Base-by-base conservation (phyloP, 2,113 vertebrate species). In the Platysteira castanea region DNA sequence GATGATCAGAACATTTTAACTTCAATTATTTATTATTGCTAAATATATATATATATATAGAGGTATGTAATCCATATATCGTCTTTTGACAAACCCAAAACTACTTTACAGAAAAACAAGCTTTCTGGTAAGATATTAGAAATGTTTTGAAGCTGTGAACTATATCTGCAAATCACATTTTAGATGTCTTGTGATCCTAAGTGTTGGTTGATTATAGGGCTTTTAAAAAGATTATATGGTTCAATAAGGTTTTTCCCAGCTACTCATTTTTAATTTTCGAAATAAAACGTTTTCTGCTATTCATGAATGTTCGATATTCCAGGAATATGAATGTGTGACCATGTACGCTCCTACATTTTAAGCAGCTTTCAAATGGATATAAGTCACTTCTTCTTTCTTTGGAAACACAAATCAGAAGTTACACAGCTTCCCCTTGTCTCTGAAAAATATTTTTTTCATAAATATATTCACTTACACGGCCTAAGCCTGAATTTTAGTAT, bases 401-500 rank as follows among this genome's bases (percentile, higher is more conserved):
- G 15, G 18, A 87, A 81, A 50, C 10, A 44, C 3, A 93, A 59
- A 84, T 39, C 13, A 35, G 33, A 59, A 9, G 14, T 63, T 65
- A 21, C 27, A 41, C 11, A 89, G 4, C 24, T 87, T 81, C 5
- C 6, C 1, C 0, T 3, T 35, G 0, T 28, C 52, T 52, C 30
- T 57, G 56, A 75, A 95, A 92, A 92, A 39, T 14, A 47, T 50
- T 83, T 71, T 54, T 76, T 89, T 89, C 69, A 27, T 56, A 90
- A 96, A 93, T 94, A 83, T 70, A 89, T 85, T 42, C n/a, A 75
- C 46, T 92, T 95, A 65, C 3, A 20, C 60, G 27, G 2, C 84
- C 10, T 75, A 77, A 93, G 28, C 60, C 37, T 92, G 49, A 84
- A 31, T 81, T 90, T 92, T 95, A 89, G 18, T 63, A 87, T 89